Conservation (phyloP, 2,888 invertebrate genomes). For the Euphydryas editha region DNA sequence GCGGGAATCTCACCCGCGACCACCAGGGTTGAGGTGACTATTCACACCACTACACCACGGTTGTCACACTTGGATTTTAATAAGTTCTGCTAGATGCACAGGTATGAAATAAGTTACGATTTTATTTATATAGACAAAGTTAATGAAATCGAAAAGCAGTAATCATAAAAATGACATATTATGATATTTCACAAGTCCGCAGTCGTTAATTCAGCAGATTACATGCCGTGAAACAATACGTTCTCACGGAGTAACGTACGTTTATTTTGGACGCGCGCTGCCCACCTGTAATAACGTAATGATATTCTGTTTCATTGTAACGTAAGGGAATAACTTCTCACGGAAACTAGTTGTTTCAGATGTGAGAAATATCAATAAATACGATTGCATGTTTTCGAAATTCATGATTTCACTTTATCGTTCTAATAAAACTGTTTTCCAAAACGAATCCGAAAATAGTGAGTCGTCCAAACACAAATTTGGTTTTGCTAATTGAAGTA, state of each 20-base stretch:
- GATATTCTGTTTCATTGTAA: conserved; percentile 68
- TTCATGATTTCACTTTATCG: conserved; percentile 33
- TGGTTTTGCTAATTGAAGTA: no score
- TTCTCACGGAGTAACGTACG: conserved; percentile 76
- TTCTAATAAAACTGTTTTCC: no score
- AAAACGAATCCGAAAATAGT: no score
- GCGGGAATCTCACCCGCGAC: no score
- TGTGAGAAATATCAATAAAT: conserved; percentile 39
- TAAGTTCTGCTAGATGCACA: not conserved
- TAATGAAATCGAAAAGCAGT: conserved; percentile 2
- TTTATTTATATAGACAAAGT: not conserved
- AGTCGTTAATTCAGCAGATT: conserved; percentile 57
- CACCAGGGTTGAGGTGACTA: no score
- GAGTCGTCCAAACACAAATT: no score
- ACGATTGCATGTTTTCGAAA: not conserved
- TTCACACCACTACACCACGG: no score
- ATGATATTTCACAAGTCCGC: conserved; percentile 29
- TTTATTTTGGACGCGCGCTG: conserved; percentile 65
- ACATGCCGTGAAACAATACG: conserved; percentile 72
- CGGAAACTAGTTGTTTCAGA: conserved; percentile 46
- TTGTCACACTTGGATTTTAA: not conserved
- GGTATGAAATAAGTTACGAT: not conserved
- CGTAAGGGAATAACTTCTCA: conserved; percentile 68
- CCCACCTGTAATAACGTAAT: conserved; percentile 63
- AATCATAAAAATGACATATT: conserved; percentile 18